phyloP scores from a whole-genome alignment of 1,140 invertebrate species.

The Drosophila bocqueti region DNA sequence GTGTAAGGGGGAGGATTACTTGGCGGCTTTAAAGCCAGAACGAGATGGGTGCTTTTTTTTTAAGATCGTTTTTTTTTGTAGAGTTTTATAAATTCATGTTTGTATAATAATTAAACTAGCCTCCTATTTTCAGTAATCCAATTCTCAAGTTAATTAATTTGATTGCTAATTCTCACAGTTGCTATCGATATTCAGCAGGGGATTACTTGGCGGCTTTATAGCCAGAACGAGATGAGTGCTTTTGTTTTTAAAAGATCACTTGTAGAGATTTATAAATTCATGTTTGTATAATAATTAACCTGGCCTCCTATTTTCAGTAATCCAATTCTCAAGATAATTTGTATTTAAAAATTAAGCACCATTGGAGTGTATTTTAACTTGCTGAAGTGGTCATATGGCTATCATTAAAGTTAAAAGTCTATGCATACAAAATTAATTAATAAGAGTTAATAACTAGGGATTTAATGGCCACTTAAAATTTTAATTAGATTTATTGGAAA shows the following conservation, averaged over 20 bases:
- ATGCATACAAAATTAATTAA: background rate
- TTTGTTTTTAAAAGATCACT: background rate
- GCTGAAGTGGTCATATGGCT: too few species aligned
- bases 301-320: background rate
- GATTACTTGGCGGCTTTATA: background rate
- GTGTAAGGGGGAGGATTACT: background rate
- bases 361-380: too few species aligned
- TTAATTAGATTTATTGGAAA: background rate
- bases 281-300: background rate
- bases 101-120: background rate
- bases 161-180: constrained; percentile 17
- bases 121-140: too few species aligned
- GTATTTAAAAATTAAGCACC: too few species aligned
- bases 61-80: background rate
- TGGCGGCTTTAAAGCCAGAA: constrained; percentile 1
- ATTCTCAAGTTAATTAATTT: too few species aligned
- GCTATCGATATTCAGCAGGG: constrained; percentile 23
- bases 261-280: background rate
- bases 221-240: background rate
- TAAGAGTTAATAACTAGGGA: background rate
- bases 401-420: too few species aligned
- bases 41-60: too few species aligned
- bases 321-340: background rate
- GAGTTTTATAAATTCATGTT: background rate
- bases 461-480: background rate